Conservation (phyloP, 2,888 invertebrate species). For the Drosophila melanosoma region DNA sequence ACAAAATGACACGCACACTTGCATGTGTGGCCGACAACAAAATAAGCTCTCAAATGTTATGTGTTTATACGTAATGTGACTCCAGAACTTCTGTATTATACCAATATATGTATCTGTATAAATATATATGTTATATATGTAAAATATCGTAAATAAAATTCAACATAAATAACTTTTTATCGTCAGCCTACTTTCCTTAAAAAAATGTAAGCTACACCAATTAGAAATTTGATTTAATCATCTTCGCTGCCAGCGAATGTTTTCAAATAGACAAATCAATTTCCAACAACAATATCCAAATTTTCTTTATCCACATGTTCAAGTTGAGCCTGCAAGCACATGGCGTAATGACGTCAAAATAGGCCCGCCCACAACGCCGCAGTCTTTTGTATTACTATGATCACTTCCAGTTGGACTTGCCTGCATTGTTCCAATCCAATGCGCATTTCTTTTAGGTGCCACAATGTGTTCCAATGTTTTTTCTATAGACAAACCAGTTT, state of each 20-base stretch:
- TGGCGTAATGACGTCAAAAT: conserved; percentile 95
- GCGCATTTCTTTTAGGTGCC: too few relatives aligned
- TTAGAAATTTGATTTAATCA: neutral
- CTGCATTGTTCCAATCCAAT: neutral
- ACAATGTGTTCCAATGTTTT: neutral
- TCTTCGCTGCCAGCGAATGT: neutral
- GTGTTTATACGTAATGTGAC: conserved; percentile 47
- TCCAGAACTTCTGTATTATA: conserved; percentile 58
- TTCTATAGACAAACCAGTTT: neutral
- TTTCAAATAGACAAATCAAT: neutral
- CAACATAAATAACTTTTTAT: conserved; percentile 9
- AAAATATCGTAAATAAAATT: conserved; percentile 32
- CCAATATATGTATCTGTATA: conserved; percentile 45
- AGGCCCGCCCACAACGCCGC: conserved; percentile 96
- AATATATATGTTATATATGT: conserved; percentile 47
- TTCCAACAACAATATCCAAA: neutral
- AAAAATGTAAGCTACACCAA: neutral
- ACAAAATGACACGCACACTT: conserved; percentile 33
- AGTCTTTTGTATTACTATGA: neutral
- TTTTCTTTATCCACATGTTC: conserved; percentile 3
- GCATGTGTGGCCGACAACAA: conserved; percentile 34
- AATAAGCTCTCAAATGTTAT: conserved; percentile 53
- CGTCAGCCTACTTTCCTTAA: neutral
- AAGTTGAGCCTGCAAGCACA: conserved; percentile 90
- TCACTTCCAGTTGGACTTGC: neutral